phyloP scores from a whole-genome alignment of 2,888 invertebrate genomes.

The Zygothrica quintamaculata region DNA sequence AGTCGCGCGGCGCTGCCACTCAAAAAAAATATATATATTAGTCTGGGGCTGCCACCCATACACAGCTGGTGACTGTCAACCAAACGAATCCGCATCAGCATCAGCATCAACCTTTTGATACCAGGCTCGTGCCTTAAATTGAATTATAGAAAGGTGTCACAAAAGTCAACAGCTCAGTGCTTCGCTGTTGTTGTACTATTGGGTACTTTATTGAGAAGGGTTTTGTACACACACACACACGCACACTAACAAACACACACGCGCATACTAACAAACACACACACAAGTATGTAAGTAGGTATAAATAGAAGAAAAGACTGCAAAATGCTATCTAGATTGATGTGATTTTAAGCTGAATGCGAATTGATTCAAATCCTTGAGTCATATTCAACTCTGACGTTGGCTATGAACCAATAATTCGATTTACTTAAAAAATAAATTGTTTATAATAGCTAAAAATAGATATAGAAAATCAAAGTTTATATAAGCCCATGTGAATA shows the following conservation, averaged over 20 bases:
- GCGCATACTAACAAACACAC: background rate
- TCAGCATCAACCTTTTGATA: slow-evolving; percentile 65
- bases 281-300: background rate
- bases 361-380: slow-evolving; percentile 51
- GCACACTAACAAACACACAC: background rate
- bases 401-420: too few relatives aligned
- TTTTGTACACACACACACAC: slow-evolving; percentile 6
- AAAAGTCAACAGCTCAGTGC: slow-evolving; percentile 58
- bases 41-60: too few relatives aligned
- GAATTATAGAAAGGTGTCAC: slow-evolving; percentile 73
- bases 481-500: too few relatives aligned
- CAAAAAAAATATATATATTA: too few relatives aligned
- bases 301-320: slow-evolving; percentile 2
- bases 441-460: too few relatives aligned
- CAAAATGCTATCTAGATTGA: slow-evolving; percentile 42
- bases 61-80: slow-evolving; percentile 9
- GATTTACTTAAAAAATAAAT: too few relatives aligned
- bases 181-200: slow-evolving; percentile 1
- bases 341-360: slow-evolving; percentile 58
- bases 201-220: slow-evolving; percentile 35
- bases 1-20: slow-evolving; percentile 44
- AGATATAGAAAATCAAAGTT: too few relatives aligned
- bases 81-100: slow-evolving; percentile 30
- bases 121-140: slow-evolving; percentile 62
- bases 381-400: slow-evolving; percentile 28